These are phyloP conservation scores for Nixonia krombeini DNA, from an alignment of 1,140 invertebrate genomes.

Conservation along the genomic window DNA sequence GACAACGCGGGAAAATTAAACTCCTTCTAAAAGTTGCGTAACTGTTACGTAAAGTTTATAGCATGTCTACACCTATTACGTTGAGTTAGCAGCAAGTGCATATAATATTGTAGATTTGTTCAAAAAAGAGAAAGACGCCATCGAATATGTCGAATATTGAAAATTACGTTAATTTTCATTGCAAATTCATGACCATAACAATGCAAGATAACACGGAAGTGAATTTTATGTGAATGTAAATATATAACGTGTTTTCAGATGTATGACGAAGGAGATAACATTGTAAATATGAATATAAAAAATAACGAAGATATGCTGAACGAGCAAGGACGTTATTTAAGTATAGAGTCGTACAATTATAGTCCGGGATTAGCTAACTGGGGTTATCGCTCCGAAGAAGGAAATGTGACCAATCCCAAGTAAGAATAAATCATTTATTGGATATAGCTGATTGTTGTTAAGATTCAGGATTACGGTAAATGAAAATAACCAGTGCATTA, in stretches of 20 bases:
- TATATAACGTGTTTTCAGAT: conserved; percentile 71
- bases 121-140: neutral
- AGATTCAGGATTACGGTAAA: too few relatives aligned
- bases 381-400: conserved; percentile 69
- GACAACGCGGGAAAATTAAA: too few relatives aligned
- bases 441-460: too few relatives aligned
- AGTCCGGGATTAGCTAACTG: conserved; percentile 75
- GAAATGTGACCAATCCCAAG: conserved; percentile 55
- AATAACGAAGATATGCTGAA: conserved; percentile 63
- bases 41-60: too few relatives aligned
- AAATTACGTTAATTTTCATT: neutral
- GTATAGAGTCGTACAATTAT: conserved; percentile 74
- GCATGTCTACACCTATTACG: too few relatives aligned
- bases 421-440: too few relatives aligned
- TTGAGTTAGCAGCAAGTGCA: too few relatives aligned
- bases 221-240: neutral
- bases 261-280: conserved; percentile 74
- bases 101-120: neutral
- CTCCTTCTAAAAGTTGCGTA: too few relatives aligned
- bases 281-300: conserved; percentile 72
- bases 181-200: neutral
- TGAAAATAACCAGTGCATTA: too few relatives aligned
- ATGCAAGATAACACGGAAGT: neutral
- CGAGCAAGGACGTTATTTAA: conserved; percentile 65
- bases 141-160: neutral